phyloP scores from a whole-genome alignment of 2,797 vertebrate species.

The Lagorchestes hirsutus region DNA sequence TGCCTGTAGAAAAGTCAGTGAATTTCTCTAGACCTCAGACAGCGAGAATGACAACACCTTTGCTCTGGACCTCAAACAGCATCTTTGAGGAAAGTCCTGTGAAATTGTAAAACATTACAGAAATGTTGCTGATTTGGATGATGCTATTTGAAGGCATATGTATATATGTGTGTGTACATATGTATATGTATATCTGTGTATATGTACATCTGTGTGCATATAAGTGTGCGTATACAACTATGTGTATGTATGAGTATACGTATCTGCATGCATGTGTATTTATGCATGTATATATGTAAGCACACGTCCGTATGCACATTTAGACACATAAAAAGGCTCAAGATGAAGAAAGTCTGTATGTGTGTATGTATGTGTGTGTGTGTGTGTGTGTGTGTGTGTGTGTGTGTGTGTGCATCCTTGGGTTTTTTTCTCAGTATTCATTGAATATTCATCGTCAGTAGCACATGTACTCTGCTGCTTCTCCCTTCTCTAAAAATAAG shows the following conservation, averaged over 20 bases:
- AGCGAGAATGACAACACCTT: background rate
- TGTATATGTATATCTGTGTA: too few species aligned
- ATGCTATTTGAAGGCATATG: background rate
- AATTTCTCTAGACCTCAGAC: background rate
- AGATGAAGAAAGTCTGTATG: too few species aligned
- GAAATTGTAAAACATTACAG: background rate
- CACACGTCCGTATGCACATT: rapidly evolving
- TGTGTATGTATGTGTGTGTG: too few species aligned
- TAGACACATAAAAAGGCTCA: background rate
- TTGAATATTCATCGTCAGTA: background rate
- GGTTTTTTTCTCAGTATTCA: background rate
- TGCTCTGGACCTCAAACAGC: too few species aligned
- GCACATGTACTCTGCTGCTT: background rate
- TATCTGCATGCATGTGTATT: too few species aligned
- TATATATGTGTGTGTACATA: background rate
- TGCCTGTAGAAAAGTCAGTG: background rate
- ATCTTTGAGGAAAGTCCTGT: background rate
- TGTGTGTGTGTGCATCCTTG: background rate
- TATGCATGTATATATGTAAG: too few species aligned
- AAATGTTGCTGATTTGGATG: background rate
- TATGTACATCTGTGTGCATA: too few species aligned
- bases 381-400: background rate
- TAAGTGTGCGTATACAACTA: too few species aligned
- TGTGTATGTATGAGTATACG: too few species aligned
- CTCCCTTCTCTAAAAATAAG: background rate